Evolutionary conservation across 2,797 vertebrate species (phyloP), one percentile per base, ranked within the genome.

Genomic region (Amniataba percoides): DNA sequence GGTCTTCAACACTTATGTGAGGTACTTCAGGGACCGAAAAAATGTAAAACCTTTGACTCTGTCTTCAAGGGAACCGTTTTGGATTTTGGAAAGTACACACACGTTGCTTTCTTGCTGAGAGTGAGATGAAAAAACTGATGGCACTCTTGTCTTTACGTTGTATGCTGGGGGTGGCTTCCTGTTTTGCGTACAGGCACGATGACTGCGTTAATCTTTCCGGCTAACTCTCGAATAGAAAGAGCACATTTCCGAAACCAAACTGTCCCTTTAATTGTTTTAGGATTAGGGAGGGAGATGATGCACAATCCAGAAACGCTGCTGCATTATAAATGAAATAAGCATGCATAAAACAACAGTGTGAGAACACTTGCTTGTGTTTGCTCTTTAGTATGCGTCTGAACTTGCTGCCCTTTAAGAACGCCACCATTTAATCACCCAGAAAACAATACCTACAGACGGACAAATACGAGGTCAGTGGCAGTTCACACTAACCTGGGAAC

Each of bases 21-120:
- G 14, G 14, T 45, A 36, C 9, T 36, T 67, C 2, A 58, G 7
- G 34, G 19, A 53, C 18, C n/a, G 25, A 31, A 8, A 55, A 27
- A 60, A 63, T 7, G 27, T 36, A 25, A 77, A 81, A 70, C 15
- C 4, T 55, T 67, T 40, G 23, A 64, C 19, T 10, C 8, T 25
- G 25, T 13, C 43, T 55, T 73, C 14, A 11, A 74, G 52, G 15
- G 19, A 39, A 21, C 1, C 42, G n/a, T 45, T 61, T 65, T 7
- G 49, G 15, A 23, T 43, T 75, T 61, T 78, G 18, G 23, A 3
- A 55, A 56, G 46, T 21, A n/a, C 14, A 21, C 13, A 23, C 13
- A 12, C 18, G 27, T 25, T 12, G 16, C 23, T 9, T 16, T 21
- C 7, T 58, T 49, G 19, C 46, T 2, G 5, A 49, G 15, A 53